These are phyloP conservation scores for Nematostella vectensis DNA, from an alignment of 92 coral and sea anemone genomes.

Conservation along the genomic window DNA sequence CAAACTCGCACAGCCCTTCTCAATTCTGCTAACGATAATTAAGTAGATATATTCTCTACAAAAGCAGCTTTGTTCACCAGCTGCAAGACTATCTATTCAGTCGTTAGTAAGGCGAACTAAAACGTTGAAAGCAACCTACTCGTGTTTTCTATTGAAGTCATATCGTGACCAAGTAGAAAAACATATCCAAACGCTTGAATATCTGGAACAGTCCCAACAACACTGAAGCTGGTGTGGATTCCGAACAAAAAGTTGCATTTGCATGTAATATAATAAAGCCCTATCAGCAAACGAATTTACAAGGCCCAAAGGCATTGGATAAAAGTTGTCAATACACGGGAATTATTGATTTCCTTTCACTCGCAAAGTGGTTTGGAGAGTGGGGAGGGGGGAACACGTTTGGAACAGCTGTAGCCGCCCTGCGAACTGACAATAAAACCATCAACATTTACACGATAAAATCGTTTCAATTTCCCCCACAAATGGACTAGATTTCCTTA, in stretches of 20 bases:
- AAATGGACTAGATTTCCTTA: constrained; percentile 80
- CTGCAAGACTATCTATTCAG: constrained; percentile 27
- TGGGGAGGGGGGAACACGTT: constrained; percentile 18
- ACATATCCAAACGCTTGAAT: no score
- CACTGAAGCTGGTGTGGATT: neutral
- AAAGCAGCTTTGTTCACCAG: constrained; percentile 35
- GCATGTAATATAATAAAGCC: constrained; percentile 30
- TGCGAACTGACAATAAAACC: constrained; percentile 59
- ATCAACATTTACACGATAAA: constrained; percentile 72
- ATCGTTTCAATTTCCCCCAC: constrained; percentile 74
- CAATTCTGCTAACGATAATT: constrained; percentile 27
- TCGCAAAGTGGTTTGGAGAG: constrained; percentile 32
- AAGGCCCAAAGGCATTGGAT: constrained; percentile 37
- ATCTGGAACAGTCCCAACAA: no score
- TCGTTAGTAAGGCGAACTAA: constrained; percentile 11
- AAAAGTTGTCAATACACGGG: constrained; percentile 27
- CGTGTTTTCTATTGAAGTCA: no score
- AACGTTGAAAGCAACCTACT: constrained; percentile 6
- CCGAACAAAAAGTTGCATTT: constrained; percentile 15
- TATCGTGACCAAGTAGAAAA: no score
- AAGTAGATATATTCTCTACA: constrained; percentile 21
- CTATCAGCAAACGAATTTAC: constrained; percentile 28
- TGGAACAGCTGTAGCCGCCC: constrained; percentile 68
- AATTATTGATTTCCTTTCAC: constrained; percentile 31
- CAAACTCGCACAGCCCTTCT: constrained; percentile 26